A percentile compares a stretch with the other conserved stretches of the same genome.
Conservation (phyloP, 92 coral and sea anemone species). For the Galaxea fascicularis region DNA sequence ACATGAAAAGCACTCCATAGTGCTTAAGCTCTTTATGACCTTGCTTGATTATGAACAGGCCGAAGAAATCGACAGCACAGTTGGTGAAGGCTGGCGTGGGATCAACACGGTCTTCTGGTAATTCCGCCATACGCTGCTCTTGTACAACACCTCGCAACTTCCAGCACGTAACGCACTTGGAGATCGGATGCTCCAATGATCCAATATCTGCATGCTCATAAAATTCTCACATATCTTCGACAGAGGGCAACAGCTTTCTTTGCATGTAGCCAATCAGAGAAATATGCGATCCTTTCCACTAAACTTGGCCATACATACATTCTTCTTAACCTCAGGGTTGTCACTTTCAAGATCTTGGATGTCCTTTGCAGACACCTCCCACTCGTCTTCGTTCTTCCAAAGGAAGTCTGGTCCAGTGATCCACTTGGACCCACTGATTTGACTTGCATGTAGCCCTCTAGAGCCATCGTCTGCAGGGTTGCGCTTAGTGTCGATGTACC, state of each 20-base stretch:
- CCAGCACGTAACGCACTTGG: not conserved
- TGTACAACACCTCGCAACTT: not conserved
- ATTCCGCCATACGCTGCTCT: not conserved
- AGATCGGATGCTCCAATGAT: conserved; percentile 12
- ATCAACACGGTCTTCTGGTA: not conserved
- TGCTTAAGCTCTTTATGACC: not conserved
- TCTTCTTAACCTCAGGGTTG: not conserved
- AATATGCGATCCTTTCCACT: too few relatives aligned
- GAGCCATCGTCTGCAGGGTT: conserved; percentile 26
- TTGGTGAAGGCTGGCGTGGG: not conserved
- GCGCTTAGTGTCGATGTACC: conserved; percentile 1
- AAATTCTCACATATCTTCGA: too few relatives aligned
- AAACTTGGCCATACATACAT: too few relatives aligned
- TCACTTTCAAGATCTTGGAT: not conserved
- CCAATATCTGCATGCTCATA: conserved; percentile 5
- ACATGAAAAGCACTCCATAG: not conserved
- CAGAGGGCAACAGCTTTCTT: too few relatives aligned
- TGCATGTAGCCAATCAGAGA: too few relatives aligned
- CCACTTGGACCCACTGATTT: not conserved
- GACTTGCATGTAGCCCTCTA: not conserved
- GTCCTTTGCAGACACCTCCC: not conserved
- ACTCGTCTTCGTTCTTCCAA: not conserved
- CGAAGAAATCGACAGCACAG: not conserved
- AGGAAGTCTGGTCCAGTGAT: conserved; percentile 4
- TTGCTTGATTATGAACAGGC: not conserved